These are phyloP conservation scores for Drosophila tani DNA, from an alignment of 1,140 invertebrate genomes.

Conservation along the genomic window DNA sequence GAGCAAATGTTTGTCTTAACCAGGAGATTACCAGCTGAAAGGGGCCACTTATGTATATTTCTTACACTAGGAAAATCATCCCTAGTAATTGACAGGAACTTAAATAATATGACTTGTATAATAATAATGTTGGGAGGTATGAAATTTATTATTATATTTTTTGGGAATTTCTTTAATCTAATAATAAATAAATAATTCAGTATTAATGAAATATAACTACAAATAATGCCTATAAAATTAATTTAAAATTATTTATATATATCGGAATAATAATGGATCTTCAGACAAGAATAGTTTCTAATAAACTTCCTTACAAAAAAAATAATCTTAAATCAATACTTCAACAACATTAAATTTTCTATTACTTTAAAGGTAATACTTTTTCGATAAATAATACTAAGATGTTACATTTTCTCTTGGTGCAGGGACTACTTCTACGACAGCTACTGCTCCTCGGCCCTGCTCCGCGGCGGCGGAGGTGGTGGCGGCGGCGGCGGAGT, in stretches of 20 bases:
- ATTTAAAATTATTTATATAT: too few relatives aligned
- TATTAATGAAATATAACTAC: too few relatives aligned
- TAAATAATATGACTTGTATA: too few relatives aligned
- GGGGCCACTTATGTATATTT: conserved; percentile 6
- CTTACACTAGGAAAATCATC: conserved; percentile 1
- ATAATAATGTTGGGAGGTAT: too few relatives aligned
- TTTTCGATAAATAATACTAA: background rate
- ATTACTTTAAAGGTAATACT: background rate
- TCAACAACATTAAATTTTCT: background rate
- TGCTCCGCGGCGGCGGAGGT: conserved; percentile 84
- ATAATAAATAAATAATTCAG: too few relatives aligned
- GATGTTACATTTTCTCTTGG: background rate
- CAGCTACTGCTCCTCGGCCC: conserved; percentile 88
- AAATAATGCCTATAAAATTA: too few relatives aligned
- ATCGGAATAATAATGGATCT: too few relatives aligned
- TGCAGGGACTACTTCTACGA: conserved; percentile 83
- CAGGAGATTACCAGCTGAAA: conserved; percentile 30
- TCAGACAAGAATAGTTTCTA: too few relatives aligned
- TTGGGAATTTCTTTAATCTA: background rate
- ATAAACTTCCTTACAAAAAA: too few relatives aligned
- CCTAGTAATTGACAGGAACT: too few relatives aligned
- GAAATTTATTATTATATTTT: background rate
- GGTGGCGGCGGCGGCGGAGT: conserved; percentile 47
- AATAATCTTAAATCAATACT: too few relatives aligned
- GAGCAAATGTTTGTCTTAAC: conserved; percentile 33